Evolutionary conservation across 2,113 vertebrate species (phyloP), one percentile per base, ranked within the genome.

Genomic region (Strix uralensis): DNA sequence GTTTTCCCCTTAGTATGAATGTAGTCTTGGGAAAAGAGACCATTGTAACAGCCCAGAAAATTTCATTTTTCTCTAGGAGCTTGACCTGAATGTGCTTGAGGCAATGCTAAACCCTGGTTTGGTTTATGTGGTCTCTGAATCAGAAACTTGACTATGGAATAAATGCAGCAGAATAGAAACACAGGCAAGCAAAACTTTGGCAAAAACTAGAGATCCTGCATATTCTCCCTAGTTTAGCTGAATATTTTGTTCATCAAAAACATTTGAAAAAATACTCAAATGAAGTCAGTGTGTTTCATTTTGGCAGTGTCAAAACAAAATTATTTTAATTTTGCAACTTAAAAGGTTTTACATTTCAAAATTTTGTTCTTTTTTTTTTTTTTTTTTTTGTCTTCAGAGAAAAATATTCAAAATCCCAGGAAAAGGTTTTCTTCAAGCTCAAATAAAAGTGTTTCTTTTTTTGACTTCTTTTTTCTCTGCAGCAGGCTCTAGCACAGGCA

Each of bases 211-310:
- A 79, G 42, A 90, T 70, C 30, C 82, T 93, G 82, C 65, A 91
- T 57, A 67, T 82, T 75, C 81, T 87, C 44, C 20, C 38, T 20
- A 25, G 73, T 44, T 80, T 52, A 85, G 84, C 25, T 63, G 89
- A 89, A 75, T 86, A 74, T 75, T 94, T 82, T 92, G 52, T 72
- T 87, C 86, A 95, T 61, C n/a, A 78, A 84, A 90, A 81, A 22
- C 42, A 51, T 62, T 91, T 46, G 55, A 74, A 81, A 94, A 91
- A 67, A 84, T 23, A 49, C 29, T 1, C 0, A 86, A 81, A 81
- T 86, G 20, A 85, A 91, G 49, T 81, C 77, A 88, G 26, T 1
- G 63, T 74, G 59, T 61, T 91, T 75, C 36, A 47, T 32, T 92
- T 75, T 85, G 70, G 79, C 44, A 77, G 26, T 19, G 61, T 63